Base-by-base conservation (phyloP, 2,888 invertebrate genomes). In the Scaptomyza reducta region DNA sequence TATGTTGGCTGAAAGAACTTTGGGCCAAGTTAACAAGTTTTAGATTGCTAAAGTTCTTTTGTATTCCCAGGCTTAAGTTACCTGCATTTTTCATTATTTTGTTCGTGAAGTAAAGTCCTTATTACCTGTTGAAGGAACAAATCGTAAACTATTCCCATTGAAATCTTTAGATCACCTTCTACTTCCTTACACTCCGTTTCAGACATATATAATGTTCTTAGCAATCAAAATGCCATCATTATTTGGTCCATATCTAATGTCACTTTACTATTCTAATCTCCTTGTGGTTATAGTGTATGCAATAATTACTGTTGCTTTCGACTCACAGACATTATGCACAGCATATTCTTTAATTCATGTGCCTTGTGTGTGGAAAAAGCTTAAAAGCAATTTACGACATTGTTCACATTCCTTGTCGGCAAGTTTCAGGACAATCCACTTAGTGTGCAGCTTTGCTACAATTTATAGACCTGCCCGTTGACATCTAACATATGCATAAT, bases 401-500 rank as follows among this genome's bases (percentile, higher is more conserved):
- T 74, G 74, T 59, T 59, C 58, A 44, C 57, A 59, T 70, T 71
- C 31, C 61, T 50, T 53, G 73, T 64, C 53, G 55, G 58, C 67
- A 51, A 42, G 57, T 50, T 42, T 67, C 44, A 53, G 67, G 53
- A 65, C 42, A 63, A 64, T 69, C 49, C 51, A 77, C 58, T 68
- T 66, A 74, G 59, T 44, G 59, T 16, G 6, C 44, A 54, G 70
- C 69, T 66, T 59, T 50, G 40, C 13, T 25, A 38, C 40, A 74
- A 82, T 82, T 82, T 87, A 82, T 87, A 63, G 88, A 82, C 83
- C 80, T 68, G 47, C 68, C 66, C 80, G 86, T 71, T 79, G 86
- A 83, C 88, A 83, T 65, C 74, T 87, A 87, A 55, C 86, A 86
- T 87, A 82, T 86, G 86, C 80, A 82, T 82, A 87, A 86, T 82